Percentiles rank a stretch among this genome's conserved stretches.
These are phyloP conservation scores for Corynorhinus townsendii DNA, from an alignment of 2,113 vertebrate genomes.

Conservation along the genomic window DNA sequence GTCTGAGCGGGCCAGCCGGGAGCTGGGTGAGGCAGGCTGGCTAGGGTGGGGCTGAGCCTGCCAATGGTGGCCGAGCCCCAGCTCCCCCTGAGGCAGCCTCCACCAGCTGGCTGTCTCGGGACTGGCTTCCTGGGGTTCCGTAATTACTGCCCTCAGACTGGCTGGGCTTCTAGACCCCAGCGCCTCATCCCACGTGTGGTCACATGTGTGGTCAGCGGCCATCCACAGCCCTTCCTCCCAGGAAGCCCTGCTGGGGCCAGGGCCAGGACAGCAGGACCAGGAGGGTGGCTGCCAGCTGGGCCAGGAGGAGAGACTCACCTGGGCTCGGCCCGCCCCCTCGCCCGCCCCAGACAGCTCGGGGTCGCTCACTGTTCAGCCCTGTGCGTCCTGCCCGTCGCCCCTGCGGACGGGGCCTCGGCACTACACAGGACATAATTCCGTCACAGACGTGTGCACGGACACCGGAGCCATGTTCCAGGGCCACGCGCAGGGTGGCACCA, in stretches of 20 bases:
- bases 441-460: rapidly evolving
- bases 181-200: background rate
- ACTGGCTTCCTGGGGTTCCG: background rate
- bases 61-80: too few relatives aligned
- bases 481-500: background rate
- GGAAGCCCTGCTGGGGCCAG: background rate
- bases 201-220: background rate
- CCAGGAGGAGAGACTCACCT: background rate
- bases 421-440: rapidly evolving
- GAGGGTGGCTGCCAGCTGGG: rapidly evolving
- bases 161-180: background rate
- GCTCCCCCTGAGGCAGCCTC: background rate
- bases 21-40: too few relatives aligned
- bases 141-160: background rate
- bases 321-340: background rate
- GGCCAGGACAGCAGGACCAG: background rate
- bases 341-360: background rate
- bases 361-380: background rate
- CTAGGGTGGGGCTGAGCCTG: too few relatives aligned
- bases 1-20: rapidly evolving
- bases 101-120: rapidly evolving
- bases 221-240: background rate
- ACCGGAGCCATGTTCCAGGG: rapidly evolving
- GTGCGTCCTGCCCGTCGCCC: rapidly evolving
- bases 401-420: rapidly evolving